Evolutionary conservation across 1,140 invertebrate genomes (phyloP).

Genomic region (Belonocnema kinseyi): DNA sequence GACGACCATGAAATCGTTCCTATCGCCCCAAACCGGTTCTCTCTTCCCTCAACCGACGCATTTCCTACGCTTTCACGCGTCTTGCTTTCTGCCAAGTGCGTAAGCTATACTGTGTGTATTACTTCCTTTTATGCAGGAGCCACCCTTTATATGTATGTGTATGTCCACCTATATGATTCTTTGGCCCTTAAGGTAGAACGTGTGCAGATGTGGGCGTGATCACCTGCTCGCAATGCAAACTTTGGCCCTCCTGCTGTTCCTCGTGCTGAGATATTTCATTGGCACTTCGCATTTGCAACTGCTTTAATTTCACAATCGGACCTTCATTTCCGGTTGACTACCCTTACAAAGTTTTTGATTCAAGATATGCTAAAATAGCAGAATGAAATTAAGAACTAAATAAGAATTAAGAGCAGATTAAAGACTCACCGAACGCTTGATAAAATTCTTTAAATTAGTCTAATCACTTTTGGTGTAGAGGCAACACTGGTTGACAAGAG

Average conservation of each 20-base stretch:
- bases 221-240: constrained; percentile 61
- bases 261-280: constrained; percentile 43
- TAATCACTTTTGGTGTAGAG: too few relatives aligned
- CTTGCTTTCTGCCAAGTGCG: constrained; percentile 10
- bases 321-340: constrained; percentile 20
- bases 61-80: constrained; percentile 7
- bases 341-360: not conserved
- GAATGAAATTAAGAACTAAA: not conserved
- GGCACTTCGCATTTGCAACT: constrained; percentile 37
- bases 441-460: not conserved
- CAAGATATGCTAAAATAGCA: not conserved
- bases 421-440: not conserved
- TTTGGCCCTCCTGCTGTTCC: constrained; percentile 45
- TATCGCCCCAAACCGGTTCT: constrained; percentile 6
- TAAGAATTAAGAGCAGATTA: not conserved
- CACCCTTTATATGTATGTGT: constrained; percentile 9
- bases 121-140: constrained; percentile 16
- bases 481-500: too few relatives aligned
- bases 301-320: constrained; percentile 25
- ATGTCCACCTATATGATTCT: not conserved
- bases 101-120: constrained; percentile 6
- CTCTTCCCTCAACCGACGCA: not conserved
- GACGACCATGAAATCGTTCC: constrained; percentile 27
- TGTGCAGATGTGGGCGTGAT: constrained; percentile 64
- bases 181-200: constrained; percentile 25